Percentiles rank a stretch among this genome's conserved stretches.
phyloP scores from a whole-genome alignment of 2,797 vertebrate genomes.

The Sus cebifrons region DNA sequence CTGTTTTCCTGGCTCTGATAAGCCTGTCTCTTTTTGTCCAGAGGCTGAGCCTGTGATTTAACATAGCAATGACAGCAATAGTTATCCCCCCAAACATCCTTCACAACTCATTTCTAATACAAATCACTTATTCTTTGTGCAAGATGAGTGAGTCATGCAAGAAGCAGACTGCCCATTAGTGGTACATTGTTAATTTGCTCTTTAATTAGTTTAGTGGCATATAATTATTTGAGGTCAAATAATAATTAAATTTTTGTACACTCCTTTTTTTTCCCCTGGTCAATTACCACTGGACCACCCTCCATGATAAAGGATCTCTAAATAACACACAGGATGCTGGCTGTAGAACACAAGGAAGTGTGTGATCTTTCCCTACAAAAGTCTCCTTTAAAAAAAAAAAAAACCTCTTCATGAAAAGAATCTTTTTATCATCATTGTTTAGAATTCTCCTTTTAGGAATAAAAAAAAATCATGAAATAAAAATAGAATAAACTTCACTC shows the following conservation, averaged over 20 bases:
- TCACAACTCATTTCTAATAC: conserved; percentile 90
- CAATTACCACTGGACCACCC: conserved; percentile 93
- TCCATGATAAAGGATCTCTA: conserved; percentile 90
- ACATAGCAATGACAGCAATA: conserved; percentile 91
- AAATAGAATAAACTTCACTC: conserved; percentile 83
- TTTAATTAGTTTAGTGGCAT: conserved; percentile 94
- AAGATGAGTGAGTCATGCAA: conserved; percentile 91
- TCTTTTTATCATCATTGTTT: conserved; percentile 84
- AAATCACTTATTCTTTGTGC: conserved; percentile 94
- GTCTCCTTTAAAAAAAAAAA: conserved; percentile 83
- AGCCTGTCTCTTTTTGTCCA: conserved; percentile 93
- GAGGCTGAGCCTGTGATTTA: conserved; percentile 90
- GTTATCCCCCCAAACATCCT: conserved; percentile 91
- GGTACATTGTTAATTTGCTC: conserved; percentile 91
- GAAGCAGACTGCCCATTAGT: conserved; percentile 90
- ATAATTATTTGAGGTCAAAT: conserved; percentile 94
- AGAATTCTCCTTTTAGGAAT: conserved; percentile 86
- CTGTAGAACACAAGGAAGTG: conserved; percentile 88
- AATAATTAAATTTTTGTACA: conserved; percentile 95
- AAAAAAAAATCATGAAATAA: conserved; percentile 86
- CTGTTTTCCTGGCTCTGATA: conserved; percentile 93
- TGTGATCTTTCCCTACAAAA: conserved; percentile 88
- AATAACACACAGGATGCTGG: conserved; percentile 88
- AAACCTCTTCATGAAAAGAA: conserved; percentile 78
- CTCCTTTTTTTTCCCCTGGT: conserved; percentile 89